Base-by-base conservation (phyloP, 2,888 invertebrate genomes). In the Ormyrus nitidulus region DNA sequence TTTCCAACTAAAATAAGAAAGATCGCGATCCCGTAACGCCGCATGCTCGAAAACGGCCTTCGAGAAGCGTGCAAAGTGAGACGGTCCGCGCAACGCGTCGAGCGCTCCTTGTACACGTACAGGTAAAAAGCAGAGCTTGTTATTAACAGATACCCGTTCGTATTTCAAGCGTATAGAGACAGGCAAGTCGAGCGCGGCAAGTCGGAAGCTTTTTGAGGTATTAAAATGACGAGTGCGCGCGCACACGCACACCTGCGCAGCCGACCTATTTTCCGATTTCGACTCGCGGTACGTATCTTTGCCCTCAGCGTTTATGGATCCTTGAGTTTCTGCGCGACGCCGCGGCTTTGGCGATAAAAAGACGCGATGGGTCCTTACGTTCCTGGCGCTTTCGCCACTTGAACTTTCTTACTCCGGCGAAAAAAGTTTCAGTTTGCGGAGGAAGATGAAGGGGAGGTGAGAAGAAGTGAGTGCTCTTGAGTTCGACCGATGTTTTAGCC, bases 141-240 rank as follows among this genome's bases (percentile, higher is more conserved):
- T 53, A 44, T 65, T 34, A 66, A 69, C 48, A 10, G 10, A 58
- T 11, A 19, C 19, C 19, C 19, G 70, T 51, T 7, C 48, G 34
- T 51, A 61, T 61, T 71, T 71, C 58, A 58, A 19, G 34, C 19
- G 19, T 1, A 19, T 19, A 19, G 19, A 51, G 34, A 44, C 51
- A 59, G 19, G 49, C 44, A 34, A n/a, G 9, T 56, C 49, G 46
- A 10, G 19, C 13, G 48, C 5, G n/a, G 11, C 10, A 62, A 64
- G 64, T 6, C 59, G 66, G 19, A 75, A 75, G 68, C 68, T 61
- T 68, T 59, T 68, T 61, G 7, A 53, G 51, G 68, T 68, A 75
- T 75, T 53, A 75, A 74, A 74, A 19, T 2, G 19, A 19, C 19
- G 19, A 19, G 19, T 19, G 19, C 19, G 19, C 19, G 19, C 19